Conservation (phyloP, 2,113 vertebrate genomes). For the Malurus alboscapulatus region DNA sequence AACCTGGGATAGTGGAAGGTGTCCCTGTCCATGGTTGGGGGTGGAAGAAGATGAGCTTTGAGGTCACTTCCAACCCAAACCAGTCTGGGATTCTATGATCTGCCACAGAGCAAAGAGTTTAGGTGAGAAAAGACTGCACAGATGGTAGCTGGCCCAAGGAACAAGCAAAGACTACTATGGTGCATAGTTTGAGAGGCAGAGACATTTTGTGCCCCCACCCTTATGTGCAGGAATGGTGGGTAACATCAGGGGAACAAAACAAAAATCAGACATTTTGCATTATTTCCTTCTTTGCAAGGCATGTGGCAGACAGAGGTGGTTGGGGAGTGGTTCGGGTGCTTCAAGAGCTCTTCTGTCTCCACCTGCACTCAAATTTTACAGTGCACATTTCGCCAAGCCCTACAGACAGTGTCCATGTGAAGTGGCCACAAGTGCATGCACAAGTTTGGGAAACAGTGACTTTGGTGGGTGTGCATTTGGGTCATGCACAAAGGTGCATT, state of each 20-base stretch:
- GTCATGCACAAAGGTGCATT: neutral
- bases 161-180: neutral
- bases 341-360: neutral
- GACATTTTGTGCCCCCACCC: neutral
- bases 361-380: neutral
- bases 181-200: neutral
- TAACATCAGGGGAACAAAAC: neutral
- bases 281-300: neutral
- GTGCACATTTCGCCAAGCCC: neutral
- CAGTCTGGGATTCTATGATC: neutral
- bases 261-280: neutral
- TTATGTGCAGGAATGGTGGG: neutral
- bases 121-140: neutral
- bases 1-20: accelerated
- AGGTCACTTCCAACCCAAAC: neutral
- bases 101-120: neutral
- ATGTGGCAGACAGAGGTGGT: neutral
- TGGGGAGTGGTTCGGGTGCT: neutral
- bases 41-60: neutral
- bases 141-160: neutral
- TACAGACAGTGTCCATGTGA: neutral
- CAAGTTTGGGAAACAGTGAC: neutral
- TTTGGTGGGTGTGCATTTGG: neutral
- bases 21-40: neutral
- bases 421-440: neutral